These are phyloP conservation scores for Thomomys bottae DNA, from an alignment of 2,113 vertebrate genomes.

Conservation along the genomic window DNA sequence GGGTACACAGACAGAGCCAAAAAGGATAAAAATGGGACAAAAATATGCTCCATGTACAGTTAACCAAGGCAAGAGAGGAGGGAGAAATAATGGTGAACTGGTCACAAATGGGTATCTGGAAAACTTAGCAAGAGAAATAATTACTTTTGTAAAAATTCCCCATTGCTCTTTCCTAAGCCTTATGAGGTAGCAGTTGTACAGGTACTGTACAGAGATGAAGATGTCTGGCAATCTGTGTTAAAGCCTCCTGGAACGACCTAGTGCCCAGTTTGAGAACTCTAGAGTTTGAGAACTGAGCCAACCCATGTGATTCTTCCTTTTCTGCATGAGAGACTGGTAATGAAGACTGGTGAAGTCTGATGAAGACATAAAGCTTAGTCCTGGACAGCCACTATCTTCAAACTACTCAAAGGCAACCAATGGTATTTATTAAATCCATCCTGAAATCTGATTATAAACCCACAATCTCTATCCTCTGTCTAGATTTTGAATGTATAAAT, in stretches of 20 bases:
- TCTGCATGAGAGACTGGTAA: neutral
- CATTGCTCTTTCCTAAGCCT: neutral
- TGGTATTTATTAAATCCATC: neutral
- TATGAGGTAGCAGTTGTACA: neutral
- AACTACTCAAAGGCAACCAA: neutral
- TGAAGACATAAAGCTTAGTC: neutral
- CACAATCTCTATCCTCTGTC: neutral
- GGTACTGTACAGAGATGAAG: neutral
- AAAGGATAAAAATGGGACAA: neutral
- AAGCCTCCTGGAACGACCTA: neutral
- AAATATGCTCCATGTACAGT: neutral
- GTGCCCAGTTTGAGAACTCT: neutral
- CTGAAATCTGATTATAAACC: neutral
- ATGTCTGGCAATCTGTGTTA: neutral
- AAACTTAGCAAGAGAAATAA: neutral
- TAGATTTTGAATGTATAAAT: neutral
- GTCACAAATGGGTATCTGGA: neutral
- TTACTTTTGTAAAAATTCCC: neutral
- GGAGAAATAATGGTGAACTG: neutral
- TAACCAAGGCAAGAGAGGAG: neutral
- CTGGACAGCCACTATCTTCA: neutral
- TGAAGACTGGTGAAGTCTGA: neutral
- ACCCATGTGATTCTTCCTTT: neutral
- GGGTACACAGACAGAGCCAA: too few species aligned
- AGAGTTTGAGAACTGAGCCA: neutral